Conservation (phyloP, 1,140 invertebrate genomes). For the Lithobius niger region DNA sequence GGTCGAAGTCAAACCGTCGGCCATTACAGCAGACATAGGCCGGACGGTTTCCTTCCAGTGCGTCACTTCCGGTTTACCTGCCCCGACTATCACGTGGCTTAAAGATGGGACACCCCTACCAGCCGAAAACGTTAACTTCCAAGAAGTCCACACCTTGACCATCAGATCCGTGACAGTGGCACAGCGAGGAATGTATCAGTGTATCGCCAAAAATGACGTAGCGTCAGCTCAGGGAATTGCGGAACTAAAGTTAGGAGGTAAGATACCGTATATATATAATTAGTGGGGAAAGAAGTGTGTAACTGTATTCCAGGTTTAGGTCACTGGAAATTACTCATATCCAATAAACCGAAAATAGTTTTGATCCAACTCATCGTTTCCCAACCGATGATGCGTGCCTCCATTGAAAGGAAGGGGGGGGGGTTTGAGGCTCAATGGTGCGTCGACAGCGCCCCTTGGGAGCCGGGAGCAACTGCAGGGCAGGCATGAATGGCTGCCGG, state of each 20-base stretch:
- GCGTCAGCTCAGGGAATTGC: constrained; percentile 68
- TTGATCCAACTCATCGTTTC: too few relatives aligned
- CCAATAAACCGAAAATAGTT: too few relatives aligned
- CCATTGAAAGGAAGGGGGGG: too few relatives aligned
- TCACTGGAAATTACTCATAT: too few relatives aligned
- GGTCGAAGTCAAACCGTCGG: neutral
- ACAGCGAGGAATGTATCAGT: constrained; percentile 80
- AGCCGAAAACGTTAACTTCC: constrained; percentile 20
- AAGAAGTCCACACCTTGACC: neutral
- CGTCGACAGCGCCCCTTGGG: too few relatives aligned
- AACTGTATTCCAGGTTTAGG: too few relatives aligned
- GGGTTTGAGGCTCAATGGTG: too few relatives aligned
- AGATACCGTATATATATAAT: too few relatives aligned
- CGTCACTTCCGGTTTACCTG: constrained; percentile 58
- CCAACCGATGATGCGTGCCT: too few relatives aligned
- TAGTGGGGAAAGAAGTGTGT: too few relatives aligned
- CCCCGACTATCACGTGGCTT: constrained; percentile 59
- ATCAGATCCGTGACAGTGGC: constrained; percentile 45
- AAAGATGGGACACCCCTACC: constrained; percentile 58
- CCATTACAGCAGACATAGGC: constrained; percentile 47
- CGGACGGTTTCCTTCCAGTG: constrained; percentile 67
- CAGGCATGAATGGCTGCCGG: too few relatives aligned
- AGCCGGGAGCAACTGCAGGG: too few relatives aligned
- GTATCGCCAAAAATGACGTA: constrained; percentile 59
- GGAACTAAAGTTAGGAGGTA: constrained; percentile 66